Evolutionary conservation across 1,140 invertebrate genomes (phyloP).

Genomic region (Drosophila punjabiensis): DNA sequence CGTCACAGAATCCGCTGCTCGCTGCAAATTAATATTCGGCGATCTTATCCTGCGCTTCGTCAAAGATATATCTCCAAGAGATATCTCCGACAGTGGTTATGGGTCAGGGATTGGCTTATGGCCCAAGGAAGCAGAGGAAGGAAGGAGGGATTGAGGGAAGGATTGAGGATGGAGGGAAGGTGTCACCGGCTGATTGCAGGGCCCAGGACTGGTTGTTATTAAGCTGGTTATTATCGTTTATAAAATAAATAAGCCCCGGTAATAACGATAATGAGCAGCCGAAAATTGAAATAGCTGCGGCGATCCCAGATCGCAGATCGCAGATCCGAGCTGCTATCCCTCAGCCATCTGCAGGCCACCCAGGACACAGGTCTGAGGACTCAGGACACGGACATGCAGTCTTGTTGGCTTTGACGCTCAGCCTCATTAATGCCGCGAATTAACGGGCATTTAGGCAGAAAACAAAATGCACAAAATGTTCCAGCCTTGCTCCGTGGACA

Average conservation of each 20-base stretch:
- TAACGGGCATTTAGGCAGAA: slow-evolving; percentile 71
- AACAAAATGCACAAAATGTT: slow-evolving; percentile 46
- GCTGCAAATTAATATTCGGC: not conserved
- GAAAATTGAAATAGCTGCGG: slow-evolving; percentile 37
- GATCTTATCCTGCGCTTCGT: slow-evolving; percentile 1
- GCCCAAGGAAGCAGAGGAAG: not conserved
- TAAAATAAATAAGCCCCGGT: slow-evolving; percentile 37
- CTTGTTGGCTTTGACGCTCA: slow-evolving; percentile 43
- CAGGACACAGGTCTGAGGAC: slow-evolving; percentile 20
- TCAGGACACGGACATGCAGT: slow-evolving; percentile 6
- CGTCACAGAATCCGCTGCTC: not conserved
- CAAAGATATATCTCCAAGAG: slow-evolving; percentile 9
- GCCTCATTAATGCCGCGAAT: slow-evolving; percentile 75
- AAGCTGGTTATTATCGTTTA: slow-evolving; percentile 36
- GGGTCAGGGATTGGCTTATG: not conserved
- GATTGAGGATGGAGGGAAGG: slow-evolving; percentile 5
- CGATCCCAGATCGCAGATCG: not conserved
- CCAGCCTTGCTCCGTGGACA: slow-evolving; percentile 20
- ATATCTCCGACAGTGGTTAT: slow-evolving; percentile 12
- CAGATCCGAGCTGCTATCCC: not conserved
- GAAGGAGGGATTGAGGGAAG: no score
- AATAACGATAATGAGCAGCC: slow-evolving; percentile 44
- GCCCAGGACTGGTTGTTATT: slow-evolving; percentile 7
- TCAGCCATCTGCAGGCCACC: slow-evolving; percentile 47
- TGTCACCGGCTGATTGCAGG: slow-evolving; percentile 28